phyloP scores from a whole-genome alignment of 2,888 invertebrate genomes.

The Gnatocerus cornutus region DNA sequence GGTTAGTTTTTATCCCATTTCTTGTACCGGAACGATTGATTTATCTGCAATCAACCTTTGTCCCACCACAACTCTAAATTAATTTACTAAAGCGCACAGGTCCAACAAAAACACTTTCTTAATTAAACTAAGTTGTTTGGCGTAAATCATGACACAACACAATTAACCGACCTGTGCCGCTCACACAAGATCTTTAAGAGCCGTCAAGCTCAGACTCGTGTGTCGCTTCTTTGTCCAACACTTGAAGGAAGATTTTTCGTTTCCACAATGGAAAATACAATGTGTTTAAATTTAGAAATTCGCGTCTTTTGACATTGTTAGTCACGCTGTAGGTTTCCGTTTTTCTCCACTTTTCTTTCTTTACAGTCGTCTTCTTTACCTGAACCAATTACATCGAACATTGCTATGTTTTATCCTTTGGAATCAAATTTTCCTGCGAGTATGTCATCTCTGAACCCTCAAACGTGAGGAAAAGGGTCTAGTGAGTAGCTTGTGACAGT shows the following conservation, averaged over 20 bases:
- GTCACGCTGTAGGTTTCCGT: constrained; percentile 11
- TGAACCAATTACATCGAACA: constrained; percentile 43
- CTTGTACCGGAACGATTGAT: too few relatives aligned
- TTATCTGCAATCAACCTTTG: too few relatives aligned
- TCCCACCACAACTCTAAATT: constrained; percentile 5
- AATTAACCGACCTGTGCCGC: constrained; percentile 29
- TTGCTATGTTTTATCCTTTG: not conserved
- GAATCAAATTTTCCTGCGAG: constrained; percentile 2
- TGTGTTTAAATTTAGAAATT: constrained; percentile 41
- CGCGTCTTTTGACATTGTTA: constrained; percentile 31
- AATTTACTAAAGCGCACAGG: constrained; percentile 20
- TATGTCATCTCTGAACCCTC: constrained; percentile 30
- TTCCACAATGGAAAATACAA: constrained; percentile 30
- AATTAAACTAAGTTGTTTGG: constrained; percentile 35
- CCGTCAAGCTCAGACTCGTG: constrained; percentile 34
- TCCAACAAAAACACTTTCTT: constrained; percentile 32
- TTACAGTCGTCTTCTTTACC: constrained; percentile 23
- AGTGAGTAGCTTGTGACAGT: constrained; percentile 60
- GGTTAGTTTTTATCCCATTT: too few relatives aligned
- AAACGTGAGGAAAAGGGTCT: constrained; percentile 18
- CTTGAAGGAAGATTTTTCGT: constrained; percentile 38
- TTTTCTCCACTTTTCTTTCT: constrained; percentile 11
- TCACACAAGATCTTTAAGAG: constrained; percentile 21
- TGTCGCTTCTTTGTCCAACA: constrained; percentile 31
- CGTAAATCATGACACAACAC: constrained; percentile 25